phyloP scores from a whole-genome alignment of 2,113 vertebrate genomes.

The Cyprinodon variegatus region DNA sequence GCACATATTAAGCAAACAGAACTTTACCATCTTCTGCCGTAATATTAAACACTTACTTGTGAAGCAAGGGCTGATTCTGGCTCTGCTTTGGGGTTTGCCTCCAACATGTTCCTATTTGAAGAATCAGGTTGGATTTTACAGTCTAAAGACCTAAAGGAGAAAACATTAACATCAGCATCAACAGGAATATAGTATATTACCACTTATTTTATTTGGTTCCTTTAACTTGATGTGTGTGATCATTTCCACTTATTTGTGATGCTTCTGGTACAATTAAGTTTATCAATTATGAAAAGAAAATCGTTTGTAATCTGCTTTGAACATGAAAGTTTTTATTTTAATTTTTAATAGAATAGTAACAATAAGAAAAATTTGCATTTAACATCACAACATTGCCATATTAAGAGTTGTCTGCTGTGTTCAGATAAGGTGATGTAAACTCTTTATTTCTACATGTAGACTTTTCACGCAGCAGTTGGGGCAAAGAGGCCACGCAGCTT shows the following conservation, averaged over 20 bases:
- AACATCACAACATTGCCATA: too few species aligned
- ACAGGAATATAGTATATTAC: background rate
- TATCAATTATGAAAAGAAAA: too few species aligned
- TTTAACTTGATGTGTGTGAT: background rate
- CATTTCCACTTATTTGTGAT: background rate
- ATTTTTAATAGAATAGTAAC: too few species aligned
- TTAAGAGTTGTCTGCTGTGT: too few species aligned
- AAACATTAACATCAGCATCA: background rate
- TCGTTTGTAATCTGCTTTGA: too few species aligned
- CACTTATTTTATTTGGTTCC: background rate
- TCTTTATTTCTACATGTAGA: too few species aligned
- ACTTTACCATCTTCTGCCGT: slow-evolving; percentile 20
- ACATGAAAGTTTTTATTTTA: too few species aligned
- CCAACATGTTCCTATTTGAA: slow-evolving; percentile 82
- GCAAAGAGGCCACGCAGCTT: too few species aligned
- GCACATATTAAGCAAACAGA: slow-evolving; percentile 11
- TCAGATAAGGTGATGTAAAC: too few species aligned
- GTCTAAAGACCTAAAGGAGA: slow-evolving; percentile 86
- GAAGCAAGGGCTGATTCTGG: slow-evolving; percentile 84
- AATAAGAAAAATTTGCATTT: too few species aligned
- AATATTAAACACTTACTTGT: slow-evolving; percentile 84
- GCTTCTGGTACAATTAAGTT: background rate
- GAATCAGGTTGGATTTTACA: slow-evolving; percentile 86
- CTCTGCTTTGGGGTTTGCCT: slow-evolving; percentile 84
- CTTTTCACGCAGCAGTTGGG: too few species aligned